These are phyloP conservation scores for Lanius ludovicianus DNA, from an alignment of 2,113 vertebrate genomes.

Conservation along the genomic window DNA sequence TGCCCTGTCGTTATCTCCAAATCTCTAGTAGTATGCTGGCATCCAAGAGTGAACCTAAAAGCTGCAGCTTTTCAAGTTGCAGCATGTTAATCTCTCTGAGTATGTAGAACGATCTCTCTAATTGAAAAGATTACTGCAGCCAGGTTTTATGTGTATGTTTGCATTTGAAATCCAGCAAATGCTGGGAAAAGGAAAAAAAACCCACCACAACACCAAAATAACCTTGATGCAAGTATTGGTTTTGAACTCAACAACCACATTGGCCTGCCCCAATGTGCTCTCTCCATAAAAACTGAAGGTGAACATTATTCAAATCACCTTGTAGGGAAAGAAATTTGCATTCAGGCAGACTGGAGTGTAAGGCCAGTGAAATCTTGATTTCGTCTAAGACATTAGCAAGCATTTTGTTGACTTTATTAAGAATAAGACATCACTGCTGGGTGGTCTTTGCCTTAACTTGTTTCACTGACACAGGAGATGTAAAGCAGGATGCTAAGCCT, in stretches of 20 bases:
- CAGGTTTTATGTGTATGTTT: background rate
- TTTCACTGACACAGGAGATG: background rate
- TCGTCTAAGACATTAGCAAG: background rate
- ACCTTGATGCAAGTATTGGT: background rate
- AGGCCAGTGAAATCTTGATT: background rate
- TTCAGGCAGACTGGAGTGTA: background rate
- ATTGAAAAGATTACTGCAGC: conserved; percentile 26
- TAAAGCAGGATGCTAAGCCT: background rate
- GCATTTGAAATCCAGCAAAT: background rate
- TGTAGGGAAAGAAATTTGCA: background rate
- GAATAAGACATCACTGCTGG: background rate
- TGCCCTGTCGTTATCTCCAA: conserved; percentile 24
- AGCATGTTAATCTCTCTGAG: conserved; percentile 23
- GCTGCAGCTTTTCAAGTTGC: conserved; percentile 41
- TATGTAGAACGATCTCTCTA: background rate
- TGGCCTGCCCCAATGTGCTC: background rate
- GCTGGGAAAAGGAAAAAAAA: background rate
- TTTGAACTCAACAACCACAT: background rate
- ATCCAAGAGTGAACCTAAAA: conserved; percentile 44
- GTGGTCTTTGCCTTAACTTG: background rate
- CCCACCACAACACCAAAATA: background rate
- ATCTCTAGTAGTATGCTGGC: conserved; percentile 11
- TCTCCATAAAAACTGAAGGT: background rate
- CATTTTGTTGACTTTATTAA: background rate
- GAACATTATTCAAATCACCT: background rate